Evolutionary conservation across 2,797 vertebrate species (phyloP).

Genomic region (Ara ararauna): DNA sequence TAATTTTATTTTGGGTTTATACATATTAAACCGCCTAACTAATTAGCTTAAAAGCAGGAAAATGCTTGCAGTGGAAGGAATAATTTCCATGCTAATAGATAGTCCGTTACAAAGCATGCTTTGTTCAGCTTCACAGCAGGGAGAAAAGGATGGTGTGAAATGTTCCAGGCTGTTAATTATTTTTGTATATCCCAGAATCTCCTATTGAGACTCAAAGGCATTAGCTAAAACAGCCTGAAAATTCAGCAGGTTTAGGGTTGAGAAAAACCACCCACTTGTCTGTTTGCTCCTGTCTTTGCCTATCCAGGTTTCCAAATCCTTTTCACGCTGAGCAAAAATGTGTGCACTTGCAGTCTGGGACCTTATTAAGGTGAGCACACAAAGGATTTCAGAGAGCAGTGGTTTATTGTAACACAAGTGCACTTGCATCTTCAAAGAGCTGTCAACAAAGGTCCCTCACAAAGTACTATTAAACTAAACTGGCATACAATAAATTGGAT

Average conservation of each 20-base stretch:
- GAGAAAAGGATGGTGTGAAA: not conserved
- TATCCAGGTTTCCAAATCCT: not conserved
- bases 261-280: not conserved
- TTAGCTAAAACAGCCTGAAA: not conserved
- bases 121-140: slow-evolving; percentile 36
- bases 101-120: slow-evolving; percentile 30
- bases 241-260: not conserved
- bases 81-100: slow-evolving; percentile 28
- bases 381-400: not conserved
- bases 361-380: not conserved
- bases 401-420: not conserved
- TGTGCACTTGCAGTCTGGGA: not conserved
- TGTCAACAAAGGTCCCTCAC: not conserved
- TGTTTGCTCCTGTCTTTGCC: not conserved
- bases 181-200: slow-evolving; percentile 35
- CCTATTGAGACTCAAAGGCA: not conserved
- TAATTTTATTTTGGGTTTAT: slow-evolving; percentile 25
- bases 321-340: not conserved
- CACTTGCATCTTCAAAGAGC: not conserved
- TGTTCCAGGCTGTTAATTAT: slow-evolving; percentile 37
- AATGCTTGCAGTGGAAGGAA: slow-evolving; percentile 17
- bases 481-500: not conserved
- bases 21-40: not conserved
- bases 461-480: not conserved
- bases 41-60: slow-evolving; percentile 24